Percentiles rank a stretch among this genome's conserved stretches.
Conservation (phyloP, 2,888 invertebrate genomes). For the Podabrus alpinus region DNA sequence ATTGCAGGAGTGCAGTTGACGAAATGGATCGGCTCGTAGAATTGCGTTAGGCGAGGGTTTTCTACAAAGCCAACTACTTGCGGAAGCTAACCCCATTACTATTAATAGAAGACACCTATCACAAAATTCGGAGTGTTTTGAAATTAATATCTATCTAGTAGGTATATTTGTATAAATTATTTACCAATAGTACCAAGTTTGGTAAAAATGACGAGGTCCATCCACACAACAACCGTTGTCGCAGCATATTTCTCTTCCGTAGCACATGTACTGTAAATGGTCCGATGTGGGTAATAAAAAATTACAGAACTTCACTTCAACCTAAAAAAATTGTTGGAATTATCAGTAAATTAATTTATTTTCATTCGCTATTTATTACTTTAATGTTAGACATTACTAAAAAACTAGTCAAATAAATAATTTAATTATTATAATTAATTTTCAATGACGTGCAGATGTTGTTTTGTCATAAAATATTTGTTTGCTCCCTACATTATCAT, state of each 20-base stretch:
- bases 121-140: neutral
- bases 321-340: neutral
- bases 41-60: neutral
- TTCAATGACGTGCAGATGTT: neutral
- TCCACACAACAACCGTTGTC: neutral
- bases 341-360: no score
- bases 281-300: neutral
- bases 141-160: neutral
- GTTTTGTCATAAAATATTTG: neutral
- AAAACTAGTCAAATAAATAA: neutral
- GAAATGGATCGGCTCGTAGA: neutral
- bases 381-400: neutral
- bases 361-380: neutral
- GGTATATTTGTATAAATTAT: neutral
- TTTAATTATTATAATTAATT: neutral
- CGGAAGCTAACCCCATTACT: neutral
- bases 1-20: neutral
- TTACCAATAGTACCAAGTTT: neutral
- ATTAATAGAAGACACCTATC: neutral
- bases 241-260: neutral
- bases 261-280: neutral
- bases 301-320: neutral
- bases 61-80: neutral
- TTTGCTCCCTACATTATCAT: no score
- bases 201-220: neutral